These are phyloP conservation scores for Diploptera punctata DNA, from an alignment of 2,888 invertebrate species.

Conservation along the genomic window DNA sequence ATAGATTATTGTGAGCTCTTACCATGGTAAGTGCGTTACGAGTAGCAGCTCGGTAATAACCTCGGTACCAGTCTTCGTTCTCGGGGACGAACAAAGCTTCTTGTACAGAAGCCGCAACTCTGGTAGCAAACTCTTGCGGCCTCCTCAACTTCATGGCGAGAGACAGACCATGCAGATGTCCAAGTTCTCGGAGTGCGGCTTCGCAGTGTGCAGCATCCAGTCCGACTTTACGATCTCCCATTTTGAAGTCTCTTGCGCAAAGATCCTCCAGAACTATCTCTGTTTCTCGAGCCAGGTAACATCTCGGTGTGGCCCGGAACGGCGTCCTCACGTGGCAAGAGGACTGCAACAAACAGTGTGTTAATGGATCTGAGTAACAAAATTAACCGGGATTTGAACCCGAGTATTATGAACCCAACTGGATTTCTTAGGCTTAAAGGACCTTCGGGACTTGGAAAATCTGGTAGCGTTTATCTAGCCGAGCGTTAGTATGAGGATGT, in stretches of 20 bases:
- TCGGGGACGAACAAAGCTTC: conserved; percentile 69
- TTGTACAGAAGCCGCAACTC: conserved; percentile 49
- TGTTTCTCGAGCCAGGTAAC: conserved; percentile 61
- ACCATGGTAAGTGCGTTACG: conserved; percentile 72
- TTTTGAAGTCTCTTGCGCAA: conserved; percentile 64
- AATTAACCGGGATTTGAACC: too few species aligned
- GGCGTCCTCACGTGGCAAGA: background rate
- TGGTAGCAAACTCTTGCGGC: conserved; percentile 51
- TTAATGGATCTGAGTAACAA: too few species aligned
- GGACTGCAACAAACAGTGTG: too few species aligned
- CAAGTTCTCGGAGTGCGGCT: conserved; percentile 65
- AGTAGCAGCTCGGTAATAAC: conserved; percentile 69
- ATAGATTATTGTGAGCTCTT: conserved; percentile 45
- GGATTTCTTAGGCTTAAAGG: too few species aligned
- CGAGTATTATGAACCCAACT: too few species aligned
- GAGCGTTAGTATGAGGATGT: too few species aligned
- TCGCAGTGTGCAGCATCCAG: conserved; percentile 66
- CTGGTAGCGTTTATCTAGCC: too few species aligned
- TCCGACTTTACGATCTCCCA: conserved; percentile 69
- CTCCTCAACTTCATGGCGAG: conserved; percentile 52
- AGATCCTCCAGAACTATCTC: conserved; percentile 64
- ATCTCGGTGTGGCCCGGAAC: conserved; percentile 64
- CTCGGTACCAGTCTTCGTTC: conserved; percentile 72
- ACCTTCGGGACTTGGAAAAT: too few species aligned
- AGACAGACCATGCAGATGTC: conserved; percentile 70